These are phyloP conservation scores for Pharmacophagus antenor DNA, from an alignment of 2,888 invertebrate species.

Conservation along the genomic window DNA sequence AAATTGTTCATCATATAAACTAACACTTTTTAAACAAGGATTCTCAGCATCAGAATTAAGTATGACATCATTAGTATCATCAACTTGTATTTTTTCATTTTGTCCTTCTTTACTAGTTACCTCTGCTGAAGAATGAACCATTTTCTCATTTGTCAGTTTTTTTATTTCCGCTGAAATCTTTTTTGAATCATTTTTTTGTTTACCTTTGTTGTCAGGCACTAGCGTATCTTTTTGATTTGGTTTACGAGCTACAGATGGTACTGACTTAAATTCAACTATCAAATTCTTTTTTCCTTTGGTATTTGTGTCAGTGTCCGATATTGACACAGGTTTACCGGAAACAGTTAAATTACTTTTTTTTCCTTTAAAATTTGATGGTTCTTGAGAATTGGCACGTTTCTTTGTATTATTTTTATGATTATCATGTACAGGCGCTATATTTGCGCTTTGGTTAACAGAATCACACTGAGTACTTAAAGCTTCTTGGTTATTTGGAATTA, in stretches of 20 bases:
- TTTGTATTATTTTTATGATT: slow-evolving; percentile 6
- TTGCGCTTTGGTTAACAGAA: slow-evolving; percentile 7
- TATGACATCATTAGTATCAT: neutral
- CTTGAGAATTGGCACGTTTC: slow-evolving; percentile 27
- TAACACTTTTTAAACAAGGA: slow-evolving; percentile 62
- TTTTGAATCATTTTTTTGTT: neutral
- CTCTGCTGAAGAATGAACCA: neutral
- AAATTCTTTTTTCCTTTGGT: neutral
- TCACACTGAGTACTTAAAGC: slow-evolving; percentile 41
- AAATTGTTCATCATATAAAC: slow-evolving; percentile 58
- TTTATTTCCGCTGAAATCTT: neutral
- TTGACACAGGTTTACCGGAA: slow-evolving; percentile 6
- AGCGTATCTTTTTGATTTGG: slow-evolving; percentile 4
- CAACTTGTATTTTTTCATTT: neutral
- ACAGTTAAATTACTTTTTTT: slow-evolving; percentile 1
- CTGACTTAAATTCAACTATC: neutral
- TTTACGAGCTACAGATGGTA: neutral
- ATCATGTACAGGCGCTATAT: slow-evolving; percentile 8
- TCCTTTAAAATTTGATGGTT: slow-evolving; percentile 4
- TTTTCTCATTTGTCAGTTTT: neutral
- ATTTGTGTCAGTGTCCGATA: slow-evolving; percentile 20
- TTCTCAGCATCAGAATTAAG: slow-evolving; percentile 40
- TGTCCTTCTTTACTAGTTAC: neutral
- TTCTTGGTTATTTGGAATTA: slow-evolving; percentile 70
- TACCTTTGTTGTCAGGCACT: neutral